Base-by-base conservation (phyloP, 2,113 vertebrate genomes). In the Ciconia boyciana region DNA sequence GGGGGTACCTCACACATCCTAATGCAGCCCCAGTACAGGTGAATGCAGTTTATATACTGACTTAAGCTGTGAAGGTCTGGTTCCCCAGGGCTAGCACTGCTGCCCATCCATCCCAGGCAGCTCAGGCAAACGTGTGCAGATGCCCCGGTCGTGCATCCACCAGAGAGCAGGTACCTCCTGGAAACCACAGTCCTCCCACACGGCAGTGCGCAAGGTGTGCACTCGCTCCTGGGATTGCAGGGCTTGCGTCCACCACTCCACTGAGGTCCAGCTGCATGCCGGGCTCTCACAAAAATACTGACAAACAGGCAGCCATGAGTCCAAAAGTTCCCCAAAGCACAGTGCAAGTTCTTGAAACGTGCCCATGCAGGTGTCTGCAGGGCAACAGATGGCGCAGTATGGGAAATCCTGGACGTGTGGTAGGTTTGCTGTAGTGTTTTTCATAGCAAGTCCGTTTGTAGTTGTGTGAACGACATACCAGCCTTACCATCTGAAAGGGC, bases 161-260 rank as follows among this genome's bases (percentile, higher is more conserved):
- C 11, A 8, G 31, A 18, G n/a, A 92, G 22, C 41, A 54, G 34
- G 29, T 13, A 36, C 52, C 46, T 28, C 29, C 34, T 68, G 46
- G 60, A 48, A 54, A 13, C 65, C 46, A 3, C 6, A 12, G 26
- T 8, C 20, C n/a, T 32, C 26, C 41, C 22, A 2, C 34, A 1
- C 2, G 0, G 39, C 34, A 10, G 25, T 0, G 4, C 2, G 0
- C 12, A 9, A 54, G 10, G 22, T 22, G 19, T 7, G 72, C 11
- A 0, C 44, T 32, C 5, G 5, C 19, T 20, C 20, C 72, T 54
- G 60, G n/a, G 31, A 32, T 60, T 1, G 0, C 46, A 66, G 66
- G 60, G 16, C 34, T 46, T 10, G 5, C 2, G 1, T 34, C 36
- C 0, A 1, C 16, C 0, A 0, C 52, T 58, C 41, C 6, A 2